Evolutionary conservation across 2,888 invertebrate species (phyloP).

Genomic region (Conistra vaccinii): DNA sequence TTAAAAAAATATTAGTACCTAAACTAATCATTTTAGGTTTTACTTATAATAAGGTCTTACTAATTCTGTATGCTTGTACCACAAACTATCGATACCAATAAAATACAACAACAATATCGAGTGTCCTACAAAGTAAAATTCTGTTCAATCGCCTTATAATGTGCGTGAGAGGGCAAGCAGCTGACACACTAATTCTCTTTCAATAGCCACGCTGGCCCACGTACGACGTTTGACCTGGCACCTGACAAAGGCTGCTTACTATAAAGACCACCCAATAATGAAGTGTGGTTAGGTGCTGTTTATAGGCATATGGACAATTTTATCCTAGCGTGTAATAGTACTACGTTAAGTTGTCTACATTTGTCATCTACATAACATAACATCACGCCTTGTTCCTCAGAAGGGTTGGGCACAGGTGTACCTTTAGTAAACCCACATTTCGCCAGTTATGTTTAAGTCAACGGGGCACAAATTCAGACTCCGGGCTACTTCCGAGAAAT

Average conservation of each 20-base stretch:
- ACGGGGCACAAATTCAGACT: too few species aligned
- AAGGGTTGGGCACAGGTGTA: too few species aligned
- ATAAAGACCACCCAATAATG: slow-evolving; percentile 11
- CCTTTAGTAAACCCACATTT: too few species aligned
- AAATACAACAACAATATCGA: slow-evolving; percentile 30
- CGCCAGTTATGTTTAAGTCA: too few species aligned
- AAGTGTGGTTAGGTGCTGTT: slow-evolving; percentile 11
- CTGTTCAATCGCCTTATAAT: slow-evolving; percentile 18
- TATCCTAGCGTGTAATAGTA: neutral
- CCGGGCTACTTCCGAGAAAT: too few species aligned
- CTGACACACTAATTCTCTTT: slow-evolving; percentile 41
- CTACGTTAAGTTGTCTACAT: neutral
- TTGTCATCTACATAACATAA: neutral
- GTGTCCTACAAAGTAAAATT: slow-evolving; percentile 11
- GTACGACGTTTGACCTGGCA: slow-evolving; percentile 12
- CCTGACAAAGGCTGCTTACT: slow-evolving; percentile 18
- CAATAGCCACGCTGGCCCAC: slow-evolving; percentile 7
- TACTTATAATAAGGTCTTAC: neutral
- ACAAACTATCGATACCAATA: neutral
- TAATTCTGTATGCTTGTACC: neutral
- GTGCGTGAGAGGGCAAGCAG: slow-evolving; percentile 41
- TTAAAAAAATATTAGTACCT: too few species aligned
- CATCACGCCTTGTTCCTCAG: too few species aligned
- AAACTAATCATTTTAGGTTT: too few species aligned
- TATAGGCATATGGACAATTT: slow-evolving; percentile 5